Conservation (phyloP, 2,797 vertebrate genomes). For the Artibeus jamaicensis region DNA sequence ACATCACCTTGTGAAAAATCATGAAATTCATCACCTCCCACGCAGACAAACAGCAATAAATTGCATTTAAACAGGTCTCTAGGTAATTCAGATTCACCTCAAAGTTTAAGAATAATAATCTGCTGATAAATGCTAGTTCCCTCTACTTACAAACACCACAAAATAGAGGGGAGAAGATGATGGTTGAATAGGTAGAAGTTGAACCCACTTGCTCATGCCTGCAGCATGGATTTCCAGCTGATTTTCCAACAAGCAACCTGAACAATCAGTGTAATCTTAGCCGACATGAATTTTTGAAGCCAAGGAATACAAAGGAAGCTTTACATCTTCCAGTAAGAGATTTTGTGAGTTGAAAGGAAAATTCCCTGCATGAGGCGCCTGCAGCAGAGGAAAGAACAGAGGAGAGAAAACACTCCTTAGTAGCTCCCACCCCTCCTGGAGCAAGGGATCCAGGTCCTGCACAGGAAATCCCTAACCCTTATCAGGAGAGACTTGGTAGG, state of each 20-base stretch:
- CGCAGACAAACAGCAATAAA: not conserved
- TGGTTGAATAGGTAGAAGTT: not conserved
- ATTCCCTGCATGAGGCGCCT: not conserved
- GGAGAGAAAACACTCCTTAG: not conserved
- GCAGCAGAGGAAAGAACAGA: not conserved
- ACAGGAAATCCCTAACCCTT: not conserved
- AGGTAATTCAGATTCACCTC: not conserved
- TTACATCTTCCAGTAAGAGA: not conserved
- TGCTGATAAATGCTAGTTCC: not conserved
- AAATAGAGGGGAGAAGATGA: not conserved
- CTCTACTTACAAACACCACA: not conserved
- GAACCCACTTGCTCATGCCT: not conserved
- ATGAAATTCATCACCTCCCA: not conserved
- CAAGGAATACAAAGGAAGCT: not conserved
- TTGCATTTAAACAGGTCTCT: not conserved
- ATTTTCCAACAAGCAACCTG: not conserved
- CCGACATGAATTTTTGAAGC: not conserved
- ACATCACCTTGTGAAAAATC: not conserved
- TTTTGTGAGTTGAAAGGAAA: not conserved
- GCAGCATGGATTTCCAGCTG: not conserved
- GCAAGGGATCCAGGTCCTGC: too few species aligned
- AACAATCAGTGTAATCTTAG: not conserved
- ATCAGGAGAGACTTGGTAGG: not conserved
- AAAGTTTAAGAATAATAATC: not conserved
- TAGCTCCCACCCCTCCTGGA: not conserved